Conservation (phyloP, 2,888 invertebrate species). For the Drosophila imparisetae region DNA sequence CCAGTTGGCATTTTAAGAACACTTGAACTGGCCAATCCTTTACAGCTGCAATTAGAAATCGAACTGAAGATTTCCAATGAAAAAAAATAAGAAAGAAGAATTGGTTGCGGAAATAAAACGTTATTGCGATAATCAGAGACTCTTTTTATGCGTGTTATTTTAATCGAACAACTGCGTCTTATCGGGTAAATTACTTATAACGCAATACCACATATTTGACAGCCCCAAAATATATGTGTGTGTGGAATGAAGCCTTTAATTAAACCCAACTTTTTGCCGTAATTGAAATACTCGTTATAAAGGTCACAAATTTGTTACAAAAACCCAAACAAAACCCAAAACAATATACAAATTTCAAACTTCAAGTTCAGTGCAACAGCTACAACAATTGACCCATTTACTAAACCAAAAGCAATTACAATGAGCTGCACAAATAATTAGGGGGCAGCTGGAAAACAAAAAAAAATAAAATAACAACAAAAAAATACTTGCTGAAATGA, state of each 20-base stretch:
- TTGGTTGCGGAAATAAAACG: slow-evolving; percentile 28
- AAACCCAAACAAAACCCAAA: slow-evolving; percentile 3
- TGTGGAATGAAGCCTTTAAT: slow-evolving; percentile 28
- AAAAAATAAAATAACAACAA: slow-evolving; percentile 30
- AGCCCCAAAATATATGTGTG: slow-evolving; percentile 23
- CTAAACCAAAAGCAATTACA: slow-evolving; percentile 64
- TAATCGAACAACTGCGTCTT: slow-evolving; percentile 51
- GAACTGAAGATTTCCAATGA: slow-evolving; percentile 32
- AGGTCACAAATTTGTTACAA: slow-evolving; percentile 37
- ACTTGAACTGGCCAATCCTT: slow-evolving; percentile 16
- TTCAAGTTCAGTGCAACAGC: slow-evolving; percentile 62
- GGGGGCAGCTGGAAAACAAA: slow-evolving; percentile 50
- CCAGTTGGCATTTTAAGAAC: slow-evolving; percentile 27
- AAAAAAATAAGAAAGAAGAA: not conserved
- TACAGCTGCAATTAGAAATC: slow-evolving; percentile 23
- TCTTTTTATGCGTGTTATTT: slow-evolving; percentile 23
- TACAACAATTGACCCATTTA: slow-evolving; percentile 64
- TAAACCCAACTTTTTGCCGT: slow-evolving; percentile 26
- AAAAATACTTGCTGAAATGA: slow-evolving; percentile 54
- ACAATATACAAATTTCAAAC: slow-evolving; percentile 18
- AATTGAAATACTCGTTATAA: slow-evolving; percentile 48
- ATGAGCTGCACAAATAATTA: slow-evolving; percentile 64
- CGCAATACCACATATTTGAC: slow-evolving; percentile 44
- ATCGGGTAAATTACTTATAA: slow-evolving; percentile 60
- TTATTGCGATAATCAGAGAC: slow-evolving; percentile 44